Percentiles rank a stretch among this genome's conserved stretches.
These are phyloP conservation scores for Stichopus chloronotus DNA, from an alignment of 35 echinoderm and acorn worm genomes.

Conservation along the genomic window DNA sequence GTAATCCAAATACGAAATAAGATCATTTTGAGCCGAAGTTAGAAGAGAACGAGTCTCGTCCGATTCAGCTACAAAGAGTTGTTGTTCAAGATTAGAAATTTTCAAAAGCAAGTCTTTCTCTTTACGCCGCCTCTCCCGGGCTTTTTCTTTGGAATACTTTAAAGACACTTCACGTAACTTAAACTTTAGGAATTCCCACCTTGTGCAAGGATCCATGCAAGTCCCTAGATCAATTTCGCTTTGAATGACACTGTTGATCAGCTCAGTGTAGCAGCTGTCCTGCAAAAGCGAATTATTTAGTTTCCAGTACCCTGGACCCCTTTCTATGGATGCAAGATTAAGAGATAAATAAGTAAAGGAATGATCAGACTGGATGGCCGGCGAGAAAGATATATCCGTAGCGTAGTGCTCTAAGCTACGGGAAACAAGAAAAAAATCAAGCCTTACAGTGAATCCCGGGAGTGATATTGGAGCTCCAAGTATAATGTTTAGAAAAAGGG, in stretches of 20 bases:
- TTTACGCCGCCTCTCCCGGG: background rate
- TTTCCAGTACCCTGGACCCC: slow-evolving; percentile 55
- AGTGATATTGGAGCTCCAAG: slow-evolving; percentile 43
- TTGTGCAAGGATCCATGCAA: background rate
- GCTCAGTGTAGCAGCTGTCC: background rate
- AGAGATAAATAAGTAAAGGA: slow-evolving; percentile 5
- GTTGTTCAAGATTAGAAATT: background rate
- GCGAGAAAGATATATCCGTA: background rate
- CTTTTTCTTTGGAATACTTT: background rate
- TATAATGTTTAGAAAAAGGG: slow-evolving; percentile 31
- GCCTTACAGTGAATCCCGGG: slow-evolving; percentile 42
- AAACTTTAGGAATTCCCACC: slow-evolving; percentile 13
- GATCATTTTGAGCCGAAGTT: slow-evolving; percentile 1
- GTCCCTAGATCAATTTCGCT: background rate
- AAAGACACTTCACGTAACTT: background rate
- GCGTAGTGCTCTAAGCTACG: background rate
- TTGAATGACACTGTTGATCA: background rate
- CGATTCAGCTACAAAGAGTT: background rate
- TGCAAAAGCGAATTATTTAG: slow-evolving; percentile 39
- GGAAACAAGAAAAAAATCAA: slow-evolving; percentile 38
- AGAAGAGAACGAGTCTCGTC: background rate
- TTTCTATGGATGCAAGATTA: background rate
- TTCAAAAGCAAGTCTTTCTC: background rate
- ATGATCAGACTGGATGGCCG: slow-evolving; percentile 26
- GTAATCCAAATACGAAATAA: background rate